Conservation (phyloP, 2,113 vertebrate species). For the Lepus timidus region DNA sequence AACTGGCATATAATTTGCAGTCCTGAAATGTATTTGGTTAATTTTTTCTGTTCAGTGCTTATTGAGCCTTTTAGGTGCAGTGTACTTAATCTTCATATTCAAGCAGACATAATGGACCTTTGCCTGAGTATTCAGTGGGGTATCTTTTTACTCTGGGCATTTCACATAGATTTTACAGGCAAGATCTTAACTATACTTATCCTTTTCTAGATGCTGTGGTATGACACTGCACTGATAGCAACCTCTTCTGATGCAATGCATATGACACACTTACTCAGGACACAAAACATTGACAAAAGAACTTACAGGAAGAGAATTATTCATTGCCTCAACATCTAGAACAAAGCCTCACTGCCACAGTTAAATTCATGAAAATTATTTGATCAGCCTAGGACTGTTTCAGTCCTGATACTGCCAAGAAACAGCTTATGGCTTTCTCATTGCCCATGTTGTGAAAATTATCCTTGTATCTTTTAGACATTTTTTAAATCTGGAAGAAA, state of each 20-base stretch:
- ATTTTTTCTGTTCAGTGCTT: neutral
- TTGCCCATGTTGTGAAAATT: neutral
- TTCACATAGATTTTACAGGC: neutral
- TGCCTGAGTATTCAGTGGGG: neutral
- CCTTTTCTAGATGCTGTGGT: neutral
- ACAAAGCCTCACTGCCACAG: neutral
- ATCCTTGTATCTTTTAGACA: neutral
- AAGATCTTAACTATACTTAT: neutral
- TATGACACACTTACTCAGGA: neutral
- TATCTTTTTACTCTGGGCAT: neutral
- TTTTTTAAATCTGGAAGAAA: neutral
- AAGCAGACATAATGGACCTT: neutral
- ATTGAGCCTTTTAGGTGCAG: neutral
- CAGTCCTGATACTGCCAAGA: neutral
- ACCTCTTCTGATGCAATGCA: neutral
- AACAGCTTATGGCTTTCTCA: neutral
- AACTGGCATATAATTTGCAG: neutral
- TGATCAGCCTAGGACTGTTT: neutral
- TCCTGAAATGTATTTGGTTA: neutral
- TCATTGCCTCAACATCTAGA: neutral
- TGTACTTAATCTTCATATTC: neutral
- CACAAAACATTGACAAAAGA: neutral
- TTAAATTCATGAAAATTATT: neutral
- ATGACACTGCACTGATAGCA: neutral
- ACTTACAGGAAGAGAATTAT: neutral